A percentile compares a stretch with the other conserved stretches of the same genome.
Evolutionary conservation across 2,113 vertebrate genomes (phyloP).

Genomic region (Marmota flaviventris): DNA sequence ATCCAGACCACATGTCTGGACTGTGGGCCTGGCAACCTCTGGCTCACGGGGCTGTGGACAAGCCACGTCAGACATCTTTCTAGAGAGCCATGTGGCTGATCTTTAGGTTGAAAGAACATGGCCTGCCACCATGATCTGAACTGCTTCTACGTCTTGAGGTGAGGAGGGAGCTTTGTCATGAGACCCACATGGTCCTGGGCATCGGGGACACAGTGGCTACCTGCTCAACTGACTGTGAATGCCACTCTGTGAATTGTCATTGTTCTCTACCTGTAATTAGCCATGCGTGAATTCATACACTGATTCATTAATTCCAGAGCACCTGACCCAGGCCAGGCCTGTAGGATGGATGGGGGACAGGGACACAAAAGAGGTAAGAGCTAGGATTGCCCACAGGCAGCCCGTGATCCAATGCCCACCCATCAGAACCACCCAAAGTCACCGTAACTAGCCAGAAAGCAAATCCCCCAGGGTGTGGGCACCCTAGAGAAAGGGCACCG

Average conservation of each 20-base stretch:
- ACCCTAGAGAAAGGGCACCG: background rate
- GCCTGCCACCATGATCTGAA: background rate
- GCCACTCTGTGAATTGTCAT: background rate
- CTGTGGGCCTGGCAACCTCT: background rate
- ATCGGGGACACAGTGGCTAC: background rate
- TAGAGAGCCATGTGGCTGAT: background rate
- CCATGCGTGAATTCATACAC: background rate
- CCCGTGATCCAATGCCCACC: background rate
- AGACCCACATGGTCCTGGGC: background rate
- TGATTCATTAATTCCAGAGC: background rate
- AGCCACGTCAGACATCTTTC: background rate
- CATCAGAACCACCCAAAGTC: background rate
- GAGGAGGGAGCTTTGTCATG: background rate
- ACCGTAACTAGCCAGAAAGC: too few relatives aligned
- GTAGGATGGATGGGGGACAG: rapidly evolving
- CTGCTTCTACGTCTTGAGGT: background rate
- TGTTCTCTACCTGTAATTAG: background rate
- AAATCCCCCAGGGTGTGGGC: background rate
- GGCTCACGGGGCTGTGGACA: background rate
- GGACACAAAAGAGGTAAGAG: background rate
- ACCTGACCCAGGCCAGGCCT: background rate
- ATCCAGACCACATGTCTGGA: background rate
- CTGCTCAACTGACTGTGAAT: background rate
- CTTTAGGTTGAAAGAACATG: background rate
- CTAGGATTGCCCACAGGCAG: background rate